These are phyloP conservation scores for Artemia franciscana DNA, from an alignment of 1,140 invertebrate species.

Conservation along the genomic window DNA sequence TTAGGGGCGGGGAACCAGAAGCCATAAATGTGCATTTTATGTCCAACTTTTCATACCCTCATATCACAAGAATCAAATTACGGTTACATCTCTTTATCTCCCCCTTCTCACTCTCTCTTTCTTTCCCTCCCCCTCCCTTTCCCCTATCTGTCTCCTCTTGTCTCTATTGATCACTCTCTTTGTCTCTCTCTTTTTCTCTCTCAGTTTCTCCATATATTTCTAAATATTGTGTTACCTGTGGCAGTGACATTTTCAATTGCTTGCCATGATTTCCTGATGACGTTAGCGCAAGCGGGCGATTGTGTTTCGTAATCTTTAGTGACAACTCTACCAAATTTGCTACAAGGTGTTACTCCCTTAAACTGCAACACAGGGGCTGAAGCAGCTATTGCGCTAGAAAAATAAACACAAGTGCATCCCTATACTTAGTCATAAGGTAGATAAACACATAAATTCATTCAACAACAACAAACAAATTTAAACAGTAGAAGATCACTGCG, in stretches of 20 bases:
- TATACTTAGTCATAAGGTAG: not conserved
- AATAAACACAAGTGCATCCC: conserved; percentile 5
- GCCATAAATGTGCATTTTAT: no score
- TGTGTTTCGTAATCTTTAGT: conserved; percentile 44
- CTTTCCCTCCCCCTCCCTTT: no score
- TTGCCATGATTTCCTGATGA: conserved; percentile 55
- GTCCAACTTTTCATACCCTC: no score
- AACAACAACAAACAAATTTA: not conserved
- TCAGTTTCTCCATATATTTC: no score
- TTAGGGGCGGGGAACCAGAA: no score
- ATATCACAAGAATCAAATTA: no score
- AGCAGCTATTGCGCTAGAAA: conserved; percentile 63
- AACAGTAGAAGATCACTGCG: no score
- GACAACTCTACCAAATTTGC: conserved; percentile 47
- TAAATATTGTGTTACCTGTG: conserved; percentile 28
- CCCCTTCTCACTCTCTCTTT: no score
- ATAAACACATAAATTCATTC: not conserved
- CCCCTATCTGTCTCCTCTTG: no score
- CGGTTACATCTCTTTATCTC: no score
- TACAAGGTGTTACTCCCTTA: conserved; percentile 48
- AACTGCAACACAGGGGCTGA: conserved; percentile 89
- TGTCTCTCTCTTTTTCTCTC: no score
- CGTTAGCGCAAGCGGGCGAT: conserved; percentile 36
- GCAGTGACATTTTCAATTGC: conserved; percentile 33
- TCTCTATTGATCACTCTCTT: no score